These are phyloP conservation scores for Trichogramma dendrolimi DNA, from an alignment of 2,888 invertebrate genomes.

Conservation along the genomic window DNA sequence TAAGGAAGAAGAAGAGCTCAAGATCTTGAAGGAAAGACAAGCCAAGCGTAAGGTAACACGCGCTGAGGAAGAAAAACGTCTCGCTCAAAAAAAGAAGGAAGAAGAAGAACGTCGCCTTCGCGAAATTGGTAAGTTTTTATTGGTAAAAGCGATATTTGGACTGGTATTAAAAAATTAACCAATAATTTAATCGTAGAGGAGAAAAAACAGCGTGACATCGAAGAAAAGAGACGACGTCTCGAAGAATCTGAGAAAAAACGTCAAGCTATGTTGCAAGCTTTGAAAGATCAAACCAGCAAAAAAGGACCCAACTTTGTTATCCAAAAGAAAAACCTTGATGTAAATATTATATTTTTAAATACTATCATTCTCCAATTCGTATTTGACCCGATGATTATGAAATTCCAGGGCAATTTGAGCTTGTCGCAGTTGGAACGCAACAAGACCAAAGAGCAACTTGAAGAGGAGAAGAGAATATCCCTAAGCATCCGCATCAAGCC, in stretches of 20 bases:
- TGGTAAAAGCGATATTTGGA: no score
- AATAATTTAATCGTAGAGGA: conserved; percentile 60
- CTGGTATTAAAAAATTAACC: background rate
- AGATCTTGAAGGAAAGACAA: conserved; percentile 94
- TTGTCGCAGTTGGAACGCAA: conserved; percentile 93
- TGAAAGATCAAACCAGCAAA: conserved; percentile 78
- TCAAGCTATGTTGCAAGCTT: conserved; percentile 89
- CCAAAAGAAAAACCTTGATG: conserved; percentile 77
- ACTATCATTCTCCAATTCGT: background rate
- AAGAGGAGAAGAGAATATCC: conserved; percentile 97
- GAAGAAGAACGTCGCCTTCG: conserved; percentile 92
- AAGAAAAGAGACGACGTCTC: conserved; percentile 86
- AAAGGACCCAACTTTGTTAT: conserved; percentile 90
- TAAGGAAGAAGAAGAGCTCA: conserved; percentile 95
- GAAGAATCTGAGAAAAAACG: conserved; percentile 95
- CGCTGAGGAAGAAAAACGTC: conserved; percentile 92
- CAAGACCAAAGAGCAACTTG: conserved; percentile 99
- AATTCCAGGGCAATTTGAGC: conserved; percentile 72
- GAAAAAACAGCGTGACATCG: conserved; percentile 91
- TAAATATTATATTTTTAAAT: conserved; percentile 44
- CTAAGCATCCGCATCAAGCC: conserved; percentile 93
- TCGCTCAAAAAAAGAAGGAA: conserved; percentile 91
- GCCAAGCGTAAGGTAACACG: conserved; percentile 91
- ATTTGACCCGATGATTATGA: background rate
- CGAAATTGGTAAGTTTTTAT: conserved; percentile 59